phyloP scores from a whole-genome alignment of 2,113 vertebrate species.

The Pachyramphus minor region DNA sequence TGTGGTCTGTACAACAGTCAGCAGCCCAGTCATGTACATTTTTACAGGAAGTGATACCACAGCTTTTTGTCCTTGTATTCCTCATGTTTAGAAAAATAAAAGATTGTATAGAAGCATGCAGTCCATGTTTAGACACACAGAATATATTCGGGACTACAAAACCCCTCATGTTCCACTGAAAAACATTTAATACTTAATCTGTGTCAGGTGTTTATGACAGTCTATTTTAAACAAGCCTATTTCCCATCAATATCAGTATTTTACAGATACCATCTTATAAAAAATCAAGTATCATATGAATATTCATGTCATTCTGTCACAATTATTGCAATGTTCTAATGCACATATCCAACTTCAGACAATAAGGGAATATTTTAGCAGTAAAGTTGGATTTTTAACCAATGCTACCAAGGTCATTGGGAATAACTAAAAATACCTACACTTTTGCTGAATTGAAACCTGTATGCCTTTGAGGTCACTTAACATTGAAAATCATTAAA shows the following conservation, averaged over 20 bases:
- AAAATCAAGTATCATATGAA: background rate
- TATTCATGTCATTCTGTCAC: background rate
- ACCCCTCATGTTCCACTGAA: background rate
- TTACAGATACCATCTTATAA: background rate
- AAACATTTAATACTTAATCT: background rate
- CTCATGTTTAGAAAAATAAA: conserved; percentile 41
- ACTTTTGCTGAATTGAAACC: background rate
- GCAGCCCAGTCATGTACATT: background rate
- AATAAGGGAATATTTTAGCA: background rate
- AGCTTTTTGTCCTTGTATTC: conserved; percentile 15
- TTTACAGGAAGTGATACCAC: conserved; percentile 28
- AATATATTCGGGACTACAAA: background rate
- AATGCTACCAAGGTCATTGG: background rate
- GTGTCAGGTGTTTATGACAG: background rate
- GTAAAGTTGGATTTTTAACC: background rate
- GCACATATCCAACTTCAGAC: background rate
- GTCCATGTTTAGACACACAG: background rate
- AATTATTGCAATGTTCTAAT: background rate
- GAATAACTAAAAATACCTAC: background rate
- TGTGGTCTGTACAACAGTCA: conserved; percentile 26
- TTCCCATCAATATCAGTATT: background rate
- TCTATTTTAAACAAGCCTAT: background rate
- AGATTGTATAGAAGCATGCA: background rate
- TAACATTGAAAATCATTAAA: background rate
- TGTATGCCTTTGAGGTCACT: background rate